A percentile compares a stretch with the other conserved stretches of the same genome.
Conservation (phyloP, 1,140 invertebrate genomes). For the Heterodera schachtii region DNA sequence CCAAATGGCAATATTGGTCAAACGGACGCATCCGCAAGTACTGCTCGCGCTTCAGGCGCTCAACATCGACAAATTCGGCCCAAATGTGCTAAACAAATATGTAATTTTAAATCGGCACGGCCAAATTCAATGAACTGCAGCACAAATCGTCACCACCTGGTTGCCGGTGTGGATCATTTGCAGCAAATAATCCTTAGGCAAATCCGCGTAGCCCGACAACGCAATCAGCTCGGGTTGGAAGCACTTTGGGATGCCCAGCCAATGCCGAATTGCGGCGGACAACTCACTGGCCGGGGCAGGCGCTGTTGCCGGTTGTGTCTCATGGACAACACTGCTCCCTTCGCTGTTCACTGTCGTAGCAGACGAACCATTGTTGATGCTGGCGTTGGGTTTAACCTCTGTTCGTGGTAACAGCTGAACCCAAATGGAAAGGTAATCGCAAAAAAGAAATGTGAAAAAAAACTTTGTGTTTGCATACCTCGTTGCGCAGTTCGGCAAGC, state of each 20-base stretch:
- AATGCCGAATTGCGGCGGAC: constrained; percentile 33
- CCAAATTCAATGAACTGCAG: too few relatives aligned
- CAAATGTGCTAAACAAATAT: constrained; percentile 42
- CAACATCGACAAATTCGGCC: constrained; percentile 46
- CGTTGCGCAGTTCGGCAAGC: constrained; percentile 31
- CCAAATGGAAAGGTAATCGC: too few relatives aligned
- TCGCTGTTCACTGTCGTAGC: too few relatives aligned
- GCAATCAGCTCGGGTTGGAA: constrained; percentile 8
- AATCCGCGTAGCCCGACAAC: constrained; percentile 20
- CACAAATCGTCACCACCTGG: neutral
- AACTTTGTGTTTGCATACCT: constrained; percentile 5
- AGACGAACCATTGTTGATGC: neutral
- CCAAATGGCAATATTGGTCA: constrained; percentile 24
- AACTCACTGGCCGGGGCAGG: constrained; percentile 21
- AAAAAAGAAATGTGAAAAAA: too few relatives aligned
- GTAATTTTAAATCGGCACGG: constrained; percentile 4
- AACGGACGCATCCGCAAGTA: neutral
- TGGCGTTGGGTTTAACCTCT: neutral
- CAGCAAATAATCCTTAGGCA: constrained; percentile 44
- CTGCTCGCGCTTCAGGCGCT: constrained; percentile 9
- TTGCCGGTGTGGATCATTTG: constrained; percentile 45
- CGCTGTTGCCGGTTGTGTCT: constrained; percentile 11
- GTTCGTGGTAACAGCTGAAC: neutral
- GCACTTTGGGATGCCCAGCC: constrained; percentile 29
- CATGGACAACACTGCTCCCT: neutral